Conservation (phyloP, 2,113 vertebrate species). For the Chionomys nivalis region DNA sequence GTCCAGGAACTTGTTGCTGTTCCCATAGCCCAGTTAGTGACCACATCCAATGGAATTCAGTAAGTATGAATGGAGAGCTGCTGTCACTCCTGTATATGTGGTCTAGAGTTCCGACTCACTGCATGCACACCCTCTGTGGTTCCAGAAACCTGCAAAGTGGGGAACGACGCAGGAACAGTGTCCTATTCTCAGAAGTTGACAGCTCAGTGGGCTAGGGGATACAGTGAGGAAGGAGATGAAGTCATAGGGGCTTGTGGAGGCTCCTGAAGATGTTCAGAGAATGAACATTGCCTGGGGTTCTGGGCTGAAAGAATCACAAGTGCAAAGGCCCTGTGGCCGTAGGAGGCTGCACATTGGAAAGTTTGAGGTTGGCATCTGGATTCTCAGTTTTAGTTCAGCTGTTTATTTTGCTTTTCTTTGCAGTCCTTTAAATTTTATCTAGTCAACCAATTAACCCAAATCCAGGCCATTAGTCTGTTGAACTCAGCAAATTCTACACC, state of each 20-base stretch:
- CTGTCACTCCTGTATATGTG: not conserved
- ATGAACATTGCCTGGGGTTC: not conserved
- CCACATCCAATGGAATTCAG: not conserved
- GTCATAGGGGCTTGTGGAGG: not conserved
- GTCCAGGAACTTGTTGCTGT: not conserved
- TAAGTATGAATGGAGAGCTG: not conserved
- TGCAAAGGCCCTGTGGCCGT: not conserved
- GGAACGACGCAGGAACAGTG: not conserved
- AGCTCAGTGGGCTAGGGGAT: not conserved
- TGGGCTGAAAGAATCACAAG: not conserved
- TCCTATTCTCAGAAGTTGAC: not conserved
- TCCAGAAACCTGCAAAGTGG: not conserved
- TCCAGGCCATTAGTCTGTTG: not conserved
- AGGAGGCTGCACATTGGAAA: not conserved
- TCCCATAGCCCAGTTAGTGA: not conserved
- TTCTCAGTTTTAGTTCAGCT: not conserved
- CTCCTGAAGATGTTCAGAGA: not conserved
- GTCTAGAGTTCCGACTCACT: not conserved
- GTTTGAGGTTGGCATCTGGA: not conserved
- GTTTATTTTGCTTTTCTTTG: not conserved
- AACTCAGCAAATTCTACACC: not conserved
- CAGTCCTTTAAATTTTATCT: not conserved
- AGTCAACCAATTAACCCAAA: not conserved
- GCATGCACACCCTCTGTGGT: no score
- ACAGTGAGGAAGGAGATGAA: not conserved